A percentile compares a stretch with the other conserved stretches of the same genome.
These are phyloP conservation scores for Hyperopisus bebe DNA, from an alignment of 2,113 vertebrate species.

Conservation along the genomic window DNA sequence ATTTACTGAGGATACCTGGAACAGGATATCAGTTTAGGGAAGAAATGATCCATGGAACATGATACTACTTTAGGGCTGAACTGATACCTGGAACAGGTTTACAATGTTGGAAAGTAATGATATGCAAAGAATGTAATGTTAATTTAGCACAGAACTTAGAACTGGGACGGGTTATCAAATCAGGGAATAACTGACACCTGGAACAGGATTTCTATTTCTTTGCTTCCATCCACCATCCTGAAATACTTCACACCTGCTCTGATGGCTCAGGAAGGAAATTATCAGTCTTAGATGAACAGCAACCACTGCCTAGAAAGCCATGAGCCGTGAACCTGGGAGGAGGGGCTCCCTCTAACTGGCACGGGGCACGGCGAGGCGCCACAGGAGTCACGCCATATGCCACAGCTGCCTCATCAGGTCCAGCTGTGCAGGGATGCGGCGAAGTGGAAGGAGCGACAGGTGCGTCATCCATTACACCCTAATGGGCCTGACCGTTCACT, in stretches of 20 bases:
- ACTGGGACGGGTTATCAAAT: neutral
- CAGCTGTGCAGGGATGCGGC: constrained; percentile 23
- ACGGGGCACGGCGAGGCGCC: neutral
- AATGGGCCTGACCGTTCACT: constrained; percentile 43
- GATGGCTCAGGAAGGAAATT: neutral
- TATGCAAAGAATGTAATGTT: neutral
- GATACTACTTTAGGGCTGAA: neutral
- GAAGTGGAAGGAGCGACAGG: constrained; percentile 32
- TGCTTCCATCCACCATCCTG: neutral
- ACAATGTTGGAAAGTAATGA: neutral
- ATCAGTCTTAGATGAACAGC: constrained; percentile 3
- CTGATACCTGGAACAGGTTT: neutral
- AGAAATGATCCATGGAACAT: neutral
- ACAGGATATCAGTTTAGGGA: neutral
- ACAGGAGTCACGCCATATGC: constrained; percentile 26
- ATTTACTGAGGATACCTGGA: neutral
- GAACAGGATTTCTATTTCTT: neutral
- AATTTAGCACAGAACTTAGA: neutral
- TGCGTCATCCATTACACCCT: constrained; percentile 46
- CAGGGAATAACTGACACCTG: neutral
- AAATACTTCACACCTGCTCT: neutral
- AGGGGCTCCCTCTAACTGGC: constrained; percentile 11
- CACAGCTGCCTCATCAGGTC: constrained; percentile 13
- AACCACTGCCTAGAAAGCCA: constrained; percentile 3
- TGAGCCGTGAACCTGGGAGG: constrained; percentile 9